Evolutionary conservation across 2,888 invertebrate species (phyloP).

Genomic region (Hesperia comma): DNA sequence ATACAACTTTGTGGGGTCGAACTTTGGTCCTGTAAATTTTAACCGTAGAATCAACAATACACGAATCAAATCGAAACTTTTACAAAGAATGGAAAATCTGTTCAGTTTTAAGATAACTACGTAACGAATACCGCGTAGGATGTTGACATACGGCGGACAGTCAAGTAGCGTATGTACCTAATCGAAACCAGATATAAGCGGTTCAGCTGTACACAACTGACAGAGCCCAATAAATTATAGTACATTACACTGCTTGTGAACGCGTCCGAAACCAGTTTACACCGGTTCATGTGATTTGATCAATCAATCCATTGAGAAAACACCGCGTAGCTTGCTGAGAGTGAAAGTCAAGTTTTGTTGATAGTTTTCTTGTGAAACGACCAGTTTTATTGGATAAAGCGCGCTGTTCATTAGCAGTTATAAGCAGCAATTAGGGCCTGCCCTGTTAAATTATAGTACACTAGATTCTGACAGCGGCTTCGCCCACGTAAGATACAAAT

Average conservation of each 20-base stretch:
- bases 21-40: too few species aligned
- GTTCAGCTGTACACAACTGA: constrained; percentile 11
- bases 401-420: neutral
- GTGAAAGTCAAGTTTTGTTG: constrained; percentile 25
- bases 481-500: too few species aligned
- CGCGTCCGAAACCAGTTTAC: constrained; percentile 18
- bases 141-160: constrained; percentile 17
- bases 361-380: neutral
- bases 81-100: too few species aligned
- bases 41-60: too few species aligned
- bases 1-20: too few species aligned
- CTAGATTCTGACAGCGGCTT: too few species aligned
- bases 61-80: too few species aligned
- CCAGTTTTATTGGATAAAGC: neutral
- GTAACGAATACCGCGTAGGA: neutral
- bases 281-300: constrained; percentile 19
- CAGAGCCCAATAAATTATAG: constrained; percentile 23
- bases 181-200: constrained; percentile 21
- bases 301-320: constrained; percentile 31
- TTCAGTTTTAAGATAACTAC: too few species aligned
- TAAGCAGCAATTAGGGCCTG: too few species aligned
- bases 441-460: too few species aligned
- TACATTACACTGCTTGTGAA: constrained; percentile 16
- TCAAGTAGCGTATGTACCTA: neutral
- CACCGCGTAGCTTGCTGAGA: neutral